Percentiles rank a stretch among this genome's conserved stretches.
These are phyloP conservation scores for Muscicapa striata DNA, from an alignment of 2,797 vertebrate species.

Conservation along the genomic window DNA sequence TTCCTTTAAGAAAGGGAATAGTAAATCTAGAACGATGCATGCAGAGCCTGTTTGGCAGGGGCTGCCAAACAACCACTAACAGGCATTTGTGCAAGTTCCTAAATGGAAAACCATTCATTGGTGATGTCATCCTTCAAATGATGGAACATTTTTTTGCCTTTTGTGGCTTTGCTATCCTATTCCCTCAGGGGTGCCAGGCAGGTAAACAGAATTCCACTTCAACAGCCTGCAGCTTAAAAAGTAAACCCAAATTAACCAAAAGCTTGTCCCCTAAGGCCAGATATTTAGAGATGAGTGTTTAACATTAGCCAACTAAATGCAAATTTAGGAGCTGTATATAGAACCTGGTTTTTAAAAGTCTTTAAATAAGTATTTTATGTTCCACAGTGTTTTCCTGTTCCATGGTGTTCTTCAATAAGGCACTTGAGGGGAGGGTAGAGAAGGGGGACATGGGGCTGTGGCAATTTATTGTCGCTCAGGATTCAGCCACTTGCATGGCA, in stretches of 20 bases:
- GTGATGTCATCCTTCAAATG: not conserved
- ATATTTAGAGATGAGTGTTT: not conserved
- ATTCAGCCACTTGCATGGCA: not conserved
- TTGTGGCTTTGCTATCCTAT: not conserved
- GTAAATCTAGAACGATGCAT: slow-evolving; percentile 13
- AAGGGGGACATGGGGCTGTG: not conserved
- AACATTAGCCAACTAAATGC: not conserved
- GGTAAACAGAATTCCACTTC: slow-evolving; percentile 36
- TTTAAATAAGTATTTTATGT: not conserved
- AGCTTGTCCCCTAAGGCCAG: not conserved
- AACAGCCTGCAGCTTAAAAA: not conserved
- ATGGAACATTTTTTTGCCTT: not conserved
- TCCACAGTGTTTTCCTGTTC: not conserved
- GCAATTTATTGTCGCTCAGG: not conserved
- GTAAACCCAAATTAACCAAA: not conserved
- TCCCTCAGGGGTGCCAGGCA: not conserved
- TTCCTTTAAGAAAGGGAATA: not conserved
- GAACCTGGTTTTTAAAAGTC: not conserved
- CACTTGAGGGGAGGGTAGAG: not conserved
- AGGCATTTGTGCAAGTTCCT: not conserved
- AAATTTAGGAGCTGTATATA: not conserved
- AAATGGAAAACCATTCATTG: not conserved
- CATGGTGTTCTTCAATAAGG: not conserved
- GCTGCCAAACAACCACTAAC: not conserved
- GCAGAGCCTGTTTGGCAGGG: not conserved